Base-by-base conservation (phyloP, 2,888 invertebrate species). In the Eupeodes latifasciatus region DNA sequence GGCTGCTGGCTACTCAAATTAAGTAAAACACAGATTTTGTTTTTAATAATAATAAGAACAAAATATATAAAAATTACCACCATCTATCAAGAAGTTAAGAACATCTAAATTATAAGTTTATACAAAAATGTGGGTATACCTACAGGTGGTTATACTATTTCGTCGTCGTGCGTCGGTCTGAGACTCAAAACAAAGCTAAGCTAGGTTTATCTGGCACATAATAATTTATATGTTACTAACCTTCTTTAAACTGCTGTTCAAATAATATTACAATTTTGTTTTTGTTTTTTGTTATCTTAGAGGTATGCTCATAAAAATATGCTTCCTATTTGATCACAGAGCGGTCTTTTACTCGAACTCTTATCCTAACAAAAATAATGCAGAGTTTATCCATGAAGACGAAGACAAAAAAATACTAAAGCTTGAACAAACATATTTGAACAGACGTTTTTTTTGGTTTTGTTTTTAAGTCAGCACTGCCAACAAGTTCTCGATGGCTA, bases 171-270 rank as follows among this genome's bases (percentile, higher is more conserved):
- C n/a, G 10, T 67, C 36, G 53, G 16, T 34, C 34, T 40, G 40
- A 11, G 40, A 7, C 12, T 36, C 19, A 1, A 19, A 69, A 69
- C 69, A 69, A 55, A 49, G 53, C 53, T 34, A 51, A 11, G 11
- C 10, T n/a, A 36, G n/a, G 14, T 49, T 49, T 47, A 47, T 2
- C 44, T 12, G 10, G 9, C 0, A 40, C 10, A 11, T 5, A 44
- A 4, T 7, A 51, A 11, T 1, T 0, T 44, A 53, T 55, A 53
- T 62, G 51, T 51, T 36, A 61, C 40, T 77, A 77, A 64, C 76
- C 62, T 62, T 66, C 14, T 72, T 66, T 62, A 4, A 66, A 81
- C 80, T 47, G 71, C 71, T 77, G 71, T 71, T 64, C 27, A 81
- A 81, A 74, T 64, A 66, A 27, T 47, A 49, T 64, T 81, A 74